Conservation (phyloP, 2,888 invertebrate genomes). For the Tenthredo distinguenda region DNA sequence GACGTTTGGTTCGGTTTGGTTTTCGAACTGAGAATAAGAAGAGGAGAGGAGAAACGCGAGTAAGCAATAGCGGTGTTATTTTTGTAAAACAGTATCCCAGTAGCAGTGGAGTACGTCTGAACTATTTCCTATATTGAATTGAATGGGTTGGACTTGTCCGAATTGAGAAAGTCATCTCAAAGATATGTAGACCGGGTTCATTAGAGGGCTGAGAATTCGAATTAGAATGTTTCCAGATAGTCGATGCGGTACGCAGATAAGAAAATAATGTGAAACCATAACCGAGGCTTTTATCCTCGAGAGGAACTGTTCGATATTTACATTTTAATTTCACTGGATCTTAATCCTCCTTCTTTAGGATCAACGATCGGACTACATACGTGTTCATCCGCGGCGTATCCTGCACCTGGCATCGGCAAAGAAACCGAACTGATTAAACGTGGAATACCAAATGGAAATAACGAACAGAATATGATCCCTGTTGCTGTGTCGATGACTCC, state of each 20-base stretch:
- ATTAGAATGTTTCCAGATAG: constrained; percentile 1
- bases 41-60: not conserved
- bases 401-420: not conserved
- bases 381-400: not conserved
- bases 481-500: not conserved
- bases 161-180: not conserved
- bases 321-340: constrained; percentile 37
- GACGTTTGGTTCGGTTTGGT: not conserved
- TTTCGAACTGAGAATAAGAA: not conserved
- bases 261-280: constrained; percentile 13
- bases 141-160: not conserved
- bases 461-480: not conserved
- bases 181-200: not conserved
- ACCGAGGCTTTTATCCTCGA: not conserved
- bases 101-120: not conserved
- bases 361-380: not conserved
- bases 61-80: not conserved
- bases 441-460: not conserved
- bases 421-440: constrained; percentile 10
- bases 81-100: constrained; percentile 5
- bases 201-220: constrained; percentile 1
- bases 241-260: constrained; percentile 4
- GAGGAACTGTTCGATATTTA: not conserved
- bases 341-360: constrained; percentile 22
- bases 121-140: not conserved